Percentiles rank a stretch among this genome's conserved stretches.
Evolutionary conservation across 1,140 invertebrate species (phyloP).

Genomic region (Macrostomum lignano): DNA sequence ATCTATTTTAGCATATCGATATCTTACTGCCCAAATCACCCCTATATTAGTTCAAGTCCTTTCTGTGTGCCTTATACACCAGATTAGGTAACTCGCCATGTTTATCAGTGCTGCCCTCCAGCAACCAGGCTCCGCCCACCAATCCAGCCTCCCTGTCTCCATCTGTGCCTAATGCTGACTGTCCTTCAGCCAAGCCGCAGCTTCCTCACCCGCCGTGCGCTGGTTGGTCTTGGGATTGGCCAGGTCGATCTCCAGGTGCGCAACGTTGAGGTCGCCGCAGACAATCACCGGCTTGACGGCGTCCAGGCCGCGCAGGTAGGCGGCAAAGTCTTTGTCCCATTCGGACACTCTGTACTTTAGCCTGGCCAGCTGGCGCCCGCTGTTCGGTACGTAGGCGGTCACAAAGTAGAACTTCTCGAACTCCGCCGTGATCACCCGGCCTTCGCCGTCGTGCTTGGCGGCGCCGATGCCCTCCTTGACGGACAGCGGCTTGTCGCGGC

Average conservation of each 20-base stretch:
- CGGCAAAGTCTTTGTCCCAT: slow-evolving; percentile 57
- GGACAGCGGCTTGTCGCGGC: not conserved
- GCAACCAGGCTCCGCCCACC: too few species aligned
- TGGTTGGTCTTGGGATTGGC: slow-evolving; percentile 66
- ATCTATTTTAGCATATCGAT: too few species aligned
- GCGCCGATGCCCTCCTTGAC: slow-evolving; percentile 25
- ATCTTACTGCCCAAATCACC: too few species aligned
- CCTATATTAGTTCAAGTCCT: too few species aligned
- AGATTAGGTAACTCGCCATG: too few species aligned
- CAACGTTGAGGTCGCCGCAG: slow-evolving; percentile 84
- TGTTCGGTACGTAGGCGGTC: slow-evolving; percentile 39
- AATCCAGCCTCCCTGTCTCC: too few species aligned
- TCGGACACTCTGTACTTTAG: slow-evolving; percentile 50
- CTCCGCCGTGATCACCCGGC: slow-evolving; percentile 76
- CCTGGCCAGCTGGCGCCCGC: slow-evolving; percentile 49
- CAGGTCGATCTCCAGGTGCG: slow-evolving; percentile 75
- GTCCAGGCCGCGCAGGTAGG: slow-evolving; percentile 49
- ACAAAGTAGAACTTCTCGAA: slow-evolving; percentile 67
- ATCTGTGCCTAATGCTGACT: too few species aligned
- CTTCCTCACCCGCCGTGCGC: slow-evolving; percentile 52
- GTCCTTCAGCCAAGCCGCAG: too few species aligned
- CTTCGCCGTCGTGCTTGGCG: slow-evolving; percentile 40
- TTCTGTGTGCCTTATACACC: too few species aligned
- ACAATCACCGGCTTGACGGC: slow-evolving; percentile 67
- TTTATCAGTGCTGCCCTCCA: too few species aligned